Conservation (phyloP, 2,113 vertebrate species). For the Aphelocoma coerulescens region DNA sequence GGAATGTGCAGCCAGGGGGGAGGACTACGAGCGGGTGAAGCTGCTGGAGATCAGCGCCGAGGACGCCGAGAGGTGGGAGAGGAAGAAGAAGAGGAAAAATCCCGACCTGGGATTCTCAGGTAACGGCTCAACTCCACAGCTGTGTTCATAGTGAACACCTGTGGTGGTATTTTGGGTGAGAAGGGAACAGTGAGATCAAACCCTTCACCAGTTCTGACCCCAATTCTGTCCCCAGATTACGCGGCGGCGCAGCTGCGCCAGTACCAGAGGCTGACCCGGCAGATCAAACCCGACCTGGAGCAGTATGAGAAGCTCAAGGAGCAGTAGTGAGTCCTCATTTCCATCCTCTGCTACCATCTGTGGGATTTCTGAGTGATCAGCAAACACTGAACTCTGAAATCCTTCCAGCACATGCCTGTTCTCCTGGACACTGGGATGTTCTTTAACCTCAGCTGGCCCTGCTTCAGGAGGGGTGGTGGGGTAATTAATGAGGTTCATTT, state of each 20-base stretch:
- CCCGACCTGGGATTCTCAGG: slow-evolving; percentile 95
- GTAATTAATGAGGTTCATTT: rapidly evolving
- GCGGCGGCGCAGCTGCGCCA: slow-evolving; percentile 95
- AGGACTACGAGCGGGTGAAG: slow-evolving; percentile 90
- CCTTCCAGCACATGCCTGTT: rapidly evolving
- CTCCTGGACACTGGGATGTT: rapidly evolving
- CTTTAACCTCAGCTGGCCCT: rapidly evolving
- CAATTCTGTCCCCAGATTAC: slow-evolving; percentile 75
- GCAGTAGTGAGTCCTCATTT: slow-evolving; percentile 73
- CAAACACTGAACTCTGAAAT: rapidly evolving
- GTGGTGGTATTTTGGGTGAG: background rate
- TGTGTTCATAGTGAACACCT: rapidly evolving
- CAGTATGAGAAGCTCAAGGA: slow-evolving; percentile 83
- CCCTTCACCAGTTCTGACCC: rapidly evolving
- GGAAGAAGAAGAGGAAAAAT: slow-evolving; percentile 91
- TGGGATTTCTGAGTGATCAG: rapidly evolving
- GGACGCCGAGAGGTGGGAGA: slow-evolving; percentile 92
- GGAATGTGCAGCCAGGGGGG: slow-evolving; percentile 87
- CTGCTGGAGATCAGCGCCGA: slow-evolving; percentile 92
- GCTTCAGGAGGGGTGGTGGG: rapidly evolving
- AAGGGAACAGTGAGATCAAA: rapidly evolving
- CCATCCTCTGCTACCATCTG: rapidly evolving
- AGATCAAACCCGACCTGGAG: slow-evolving; percentile 93
- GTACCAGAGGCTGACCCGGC: slow-evolving; percentile 91
- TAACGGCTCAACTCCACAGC: background rate